phyloP scores from a whole-genome alignment of 2,113 vertebrate genomes.

The Jacana jacana region DNA sequence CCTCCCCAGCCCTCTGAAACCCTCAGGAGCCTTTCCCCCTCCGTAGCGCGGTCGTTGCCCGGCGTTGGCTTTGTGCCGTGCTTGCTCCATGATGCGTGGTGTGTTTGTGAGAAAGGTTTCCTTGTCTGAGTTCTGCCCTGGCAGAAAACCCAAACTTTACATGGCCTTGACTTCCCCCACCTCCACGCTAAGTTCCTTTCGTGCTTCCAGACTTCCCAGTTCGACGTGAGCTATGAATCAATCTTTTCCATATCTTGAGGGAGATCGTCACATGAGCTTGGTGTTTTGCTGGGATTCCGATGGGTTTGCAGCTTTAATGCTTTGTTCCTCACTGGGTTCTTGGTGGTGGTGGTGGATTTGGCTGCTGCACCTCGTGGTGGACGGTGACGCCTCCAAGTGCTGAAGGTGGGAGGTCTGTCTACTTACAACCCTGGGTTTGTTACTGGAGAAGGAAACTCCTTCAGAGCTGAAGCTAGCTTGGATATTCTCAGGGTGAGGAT shows the following conservation, averaged over 20 bases:
- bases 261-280: neutral
- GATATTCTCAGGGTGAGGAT: neutral
- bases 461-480: neutral
- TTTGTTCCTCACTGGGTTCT: rapidly evolving
- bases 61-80: neutral
- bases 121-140: neutral
- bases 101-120: neutral
- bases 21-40: neutral
- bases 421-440: neutral
- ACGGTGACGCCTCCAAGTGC: rapidly evolving
- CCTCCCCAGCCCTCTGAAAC: neutral
- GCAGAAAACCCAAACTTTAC: neutral
- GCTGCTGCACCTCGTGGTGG: neutral
- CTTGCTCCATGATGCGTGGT: neutral
- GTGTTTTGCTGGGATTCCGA: neutral
- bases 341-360: neutral
- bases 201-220: neutral
- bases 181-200: neutral
- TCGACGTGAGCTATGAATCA: neutral
- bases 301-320: neutral
- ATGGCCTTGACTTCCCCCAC: neutral
- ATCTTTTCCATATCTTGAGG: neutral
- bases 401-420: neutral
- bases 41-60: neutral
- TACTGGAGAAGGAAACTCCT: neutral